phyloP scores from a whole-genome alignment of 2,888 invertebrate species.

The Actias luna region DNA sequence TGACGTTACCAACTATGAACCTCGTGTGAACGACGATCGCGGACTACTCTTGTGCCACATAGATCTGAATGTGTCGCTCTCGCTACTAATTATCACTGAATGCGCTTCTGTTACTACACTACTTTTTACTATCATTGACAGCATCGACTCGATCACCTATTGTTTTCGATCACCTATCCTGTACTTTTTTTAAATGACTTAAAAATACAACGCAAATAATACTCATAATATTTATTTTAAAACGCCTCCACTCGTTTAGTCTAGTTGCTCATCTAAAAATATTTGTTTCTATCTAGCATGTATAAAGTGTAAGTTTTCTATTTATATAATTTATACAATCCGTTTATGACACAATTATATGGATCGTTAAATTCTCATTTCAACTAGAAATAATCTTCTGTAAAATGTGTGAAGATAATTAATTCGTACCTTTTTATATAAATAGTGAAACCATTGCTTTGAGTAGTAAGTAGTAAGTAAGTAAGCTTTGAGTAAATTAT shows the following conservation, averaged over 20 bases:
- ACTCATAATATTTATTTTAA: too few species aligned
- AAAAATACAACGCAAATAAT: too few species aligned
- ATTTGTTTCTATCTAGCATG: background rate
- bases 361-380: conserved; percentile 1
- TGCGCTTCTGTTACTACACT: conserved; percentile 13
- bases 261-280: background rate
- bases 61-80: conserved; percentile 21
- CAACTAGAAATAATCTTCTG: background rate
- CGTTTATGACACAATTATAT: conserved; percentile 6
- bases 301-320: background rate
- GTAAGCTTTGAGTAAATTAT: background rate
- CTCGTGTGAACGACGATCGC: conserved; percentile 23
- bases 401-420: background rate
- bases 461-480: too few species aligned
- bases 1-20: conserved; percentile 18
- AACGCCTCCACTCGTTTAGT: background rate
- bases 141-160: too few species aligned
- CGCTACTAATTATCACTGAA: conserved; percentile 20
- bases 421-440: background rate
- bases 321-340: background rate
- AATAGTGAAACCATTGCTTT: background rate
- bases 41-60: conserved; percentile 17
- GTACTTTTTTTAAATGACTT: too few species aligned
- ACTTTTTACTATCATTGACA: background rate
- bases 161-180: too few species aligned